Evolutionary conservation across 2,888 invertebrate genomes (phyloP).

Genomic region (Xestia c-nigrum): DNA sequence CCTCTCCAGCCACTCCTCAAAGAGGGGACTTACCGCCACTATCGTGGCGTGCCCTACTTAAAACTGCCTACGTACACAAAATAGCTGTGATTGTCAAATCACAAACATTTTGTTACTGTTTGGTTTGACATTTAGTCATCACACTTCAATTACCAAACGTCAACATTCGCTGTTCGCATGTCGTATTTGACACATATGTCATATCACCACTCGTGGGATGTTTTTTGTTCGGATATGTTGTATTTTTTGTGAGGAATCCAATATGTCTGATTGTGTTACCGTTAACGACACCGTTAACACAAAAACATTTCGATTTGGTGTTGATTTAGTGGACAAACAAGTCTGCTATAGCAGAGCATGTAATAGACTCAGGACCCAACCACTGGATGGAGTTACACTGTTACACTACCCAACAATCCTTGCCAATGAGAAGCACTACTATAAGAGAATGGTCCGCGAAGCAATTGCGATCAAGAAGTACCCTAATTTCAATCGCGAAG

Average conservation of each 20-base stretch:
- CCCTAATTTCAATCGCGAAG: too few species aligned
- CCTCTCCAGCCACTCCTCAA: too few species aligned
- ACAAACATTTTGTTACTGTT: constrained; percentile 16
- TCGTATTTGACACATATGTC: constrained; percentile 18
- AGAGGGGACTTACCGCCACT: too few species aligned
- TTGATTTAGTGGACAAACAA: constrained; percentile 15
- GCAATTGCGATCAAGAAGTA: too few species aligned
- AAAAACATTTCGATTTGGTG: constrained; percentile 19
- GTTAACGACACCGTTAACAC: constrained; percentile 34
- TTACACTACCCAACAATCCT: too few species aligned
- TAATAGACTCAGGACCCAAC: too few species aligned
- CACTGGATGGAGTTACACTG: too few species aligned
- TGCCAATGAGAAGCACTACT: too few species aligned
- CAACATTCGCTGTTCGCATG: constrained; percentile 31
- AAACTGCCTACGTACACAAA: not conserved
- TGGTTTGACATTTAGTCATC: constrained; percentile 13
- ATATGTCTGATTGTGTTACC: constrained; percentile 35
- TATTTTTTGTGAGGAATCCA: constrained; percentile 19
- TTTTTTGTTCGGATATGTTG: constrained; percentile 22
- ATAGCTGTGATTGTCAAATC: constrained; percentile 2
- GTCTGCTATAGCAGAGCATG: too few species aligned
- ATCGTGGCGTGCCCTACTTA: too few species aligned
- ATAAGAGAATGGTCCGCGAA: too few species aligned
- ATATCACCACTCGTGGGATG: not conserved
- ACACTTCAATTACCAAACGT: constrained; percentile 46